These are phyloP conservation scores for Protobothrops mucrosquamatus DNA, from an alignment of 2,113 vertebrate species.

Conservation along the genomic window DNA sequence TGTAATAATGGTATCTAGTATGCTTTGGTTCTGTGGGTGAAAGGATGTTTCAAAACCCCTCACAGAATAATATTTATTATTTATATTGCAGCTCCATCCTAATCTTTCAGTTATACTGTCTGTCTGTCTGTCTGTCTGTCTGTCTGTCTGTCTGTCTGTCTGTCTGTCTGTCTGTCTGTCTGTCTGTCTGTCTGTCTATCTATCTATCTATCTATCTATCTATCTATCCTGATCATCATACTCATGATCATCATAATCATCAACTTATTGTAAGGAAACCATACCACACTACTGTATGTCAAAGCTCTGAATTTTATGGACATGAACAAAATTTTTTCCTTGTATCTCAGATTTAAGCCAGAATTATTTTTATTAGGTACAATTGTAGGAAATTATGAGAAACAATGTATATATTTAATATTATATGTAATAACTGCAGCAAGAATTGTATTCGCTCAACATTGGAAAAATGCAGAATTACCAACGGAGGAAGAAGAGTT, in stretches of 20 bases:
- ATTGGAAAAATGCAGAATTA: too few species aligned
- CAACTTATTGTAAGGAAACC: slow-evolving; percentile 70
- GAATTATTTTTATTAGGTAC: too few species aligned
- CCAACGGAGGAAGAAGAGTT: too few species aligned
- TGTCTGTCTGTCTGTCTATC: too few species aligned
- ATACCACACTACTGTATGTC: slow-evolving; percentile 62
- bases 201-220: too few species aligned
- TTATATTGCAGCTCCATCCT: slow-evolving; percentile 73
- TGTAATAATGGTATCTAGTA: slow-evolving; percentile 63
- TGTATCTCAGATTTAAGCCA: too few species aligned
- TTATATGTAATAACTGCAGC: too few species aligned
- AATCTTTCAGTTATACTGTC: slow-evolving; percentile 40
- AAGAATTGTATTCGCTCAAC: too few species aligned
- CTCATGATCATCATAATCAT: slow-evolving; percentile 62
- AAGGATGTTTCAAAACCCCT: slow-evolving; percentile 26
- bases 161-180: too few species aligned
- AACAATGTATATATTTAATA: too few species aligned
- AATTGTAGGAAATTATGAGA: too few species aligned
- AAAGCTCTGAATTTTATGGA: slow-evolving; percentile 44
- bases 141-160: too few species aligned
- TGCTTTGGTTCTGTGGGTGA: slow-evolving; percentile 63
- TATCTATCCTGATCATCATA: slow-evolving; percentile 32
- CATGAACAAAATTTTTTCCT: slow-evolving; percentile 52
- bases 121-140: neutral
- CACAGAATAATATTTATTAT: slow-evolving; percentile 78